Evolutionary conservation across 2,797 vertebrate genomes (phyloP), one percentile per base, ranked within the genome.

Genomic region (Peromyscus eremicus): DNA sequence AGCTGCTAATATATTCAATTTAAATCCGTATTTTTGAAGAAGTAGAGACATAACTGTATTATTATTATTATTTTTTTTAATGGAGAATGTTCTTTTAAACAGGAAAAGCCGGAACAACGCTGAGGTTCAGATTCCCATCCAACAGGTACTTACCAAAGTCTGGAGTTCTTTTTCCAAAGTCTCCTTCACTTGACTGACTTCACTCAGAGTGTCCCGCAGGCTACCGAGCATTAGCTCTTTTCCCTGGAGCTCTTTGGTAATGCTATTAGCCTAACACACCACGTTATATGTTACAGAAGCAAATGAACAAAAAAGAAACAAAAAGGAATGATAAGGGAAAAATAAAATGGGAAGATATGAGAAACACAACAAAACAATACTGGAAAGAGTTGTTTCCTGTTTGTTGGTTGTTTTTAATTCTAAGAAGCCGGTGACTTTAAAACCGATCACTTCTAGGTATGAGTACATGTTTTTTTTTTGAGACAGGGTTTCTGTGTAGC

Each of bases 81-180:
- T 2, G 75, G 32, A 92, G 55, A 76, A 40, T 60, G n/a, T 91
- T 95, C 73, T 92, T 89, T 85, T 29, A 43, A 87, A 68, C 4
- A 70, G 37, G 29, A 91, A 94, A 79, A 2, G 79, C 73, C 76
- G 32, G 75, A 62, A 55, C 55, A 80, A 62, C 10, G 25, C 70
- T 32, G 71, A 75, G 43, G 57, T 34, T 55, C 62, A 34, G 85
- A 57, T 52, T 83, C 73, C 27, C 87, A 40, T 4, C 9, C 0
- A 6, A 34, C 71, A 64, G 71, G 95, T 98, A 99, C 99, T 99
- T 98, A 99, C 99, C 99, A 99, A 97, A 96, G 94, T 96, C 97
- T 98, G 98, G 92, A 99, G 99, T 92, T 99, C 99, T 96, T 99
- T 98, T 97, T 99, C 99, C 98, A 99, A 97, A 97, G 98, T 97